Evolutionary conservation across 2,888 invertebrate genomes (phyloP).

Genomic region (Drosophila suboccidentalis): DNA sequence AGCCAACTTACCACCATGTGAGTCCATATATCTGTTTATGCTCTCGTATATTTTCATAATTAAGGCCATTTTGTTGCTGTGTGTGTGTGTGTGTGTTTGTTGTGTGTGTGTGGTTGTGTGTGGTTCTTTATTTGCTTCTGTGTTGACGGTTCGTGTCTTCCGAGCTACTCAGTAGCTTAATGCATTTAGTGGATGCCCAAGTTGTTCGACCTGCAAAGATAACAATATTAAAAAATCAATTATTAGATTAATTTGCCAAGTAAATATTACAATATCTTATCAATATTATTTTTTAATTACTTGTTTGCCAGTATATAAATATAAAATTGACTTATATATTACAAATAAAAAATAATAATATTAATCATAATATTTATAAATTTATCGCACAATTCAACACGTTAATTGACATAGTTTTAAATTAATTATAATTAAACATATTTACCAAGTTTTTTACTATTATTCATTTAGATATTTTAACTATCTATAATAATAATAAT

Average conservation of each 20-base stretch:
- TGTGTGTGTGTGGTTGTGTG: slow-evolving; percentile 67
- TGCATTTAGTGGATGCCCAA: slow-evolving; percentile 48
- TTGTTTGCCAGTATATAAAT: too few relatives aligned
- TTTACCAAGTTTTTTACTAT: too few relatives aligned
- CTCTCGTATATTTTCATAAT: slow-evolving; percentile 92
- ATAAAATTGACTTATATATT: too few relatives aligned
- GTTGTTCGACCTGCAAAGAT: slow-evolving; percentile 55
- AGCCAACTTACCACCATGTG: slow-evolving; percentile 91
- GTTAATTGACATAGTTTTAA: too few relatives aligned
- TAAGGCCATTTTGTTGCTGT: slow-evolving; percentile 89
- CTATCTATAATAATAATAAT: too few relatives aligned
- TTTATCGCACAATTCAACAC: too few relatives aligned
- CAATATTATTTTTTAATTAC: too few relatives aligned
- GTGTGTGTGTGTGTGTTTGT: slow-evolving; percentile 75
- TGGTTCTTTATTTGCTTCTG: slow-evolving; percentile 31
- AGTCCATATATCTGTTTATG: slow-evolving; percentile 92
- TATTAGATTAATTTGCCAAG: slow-evolving; percentile 2
- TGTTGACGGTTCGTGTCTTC: slow-evolving; percentile 52
- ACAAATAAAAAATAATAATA: too few relatives aligned
- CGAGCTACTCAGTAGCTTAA: slow-evolving; percentile 39
- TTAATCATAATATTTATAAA: too few relatives aligned
- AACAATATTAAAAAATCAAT: neutral
- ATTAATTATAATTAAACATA: too few relatives aligned
- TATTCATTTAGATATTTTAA: too few relatives aligned
- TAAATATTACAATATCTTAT: neutral